Conservation (phyloP, 2,888 invertebrate genomes). For the Cryptophagus acutangulus region DNA sequence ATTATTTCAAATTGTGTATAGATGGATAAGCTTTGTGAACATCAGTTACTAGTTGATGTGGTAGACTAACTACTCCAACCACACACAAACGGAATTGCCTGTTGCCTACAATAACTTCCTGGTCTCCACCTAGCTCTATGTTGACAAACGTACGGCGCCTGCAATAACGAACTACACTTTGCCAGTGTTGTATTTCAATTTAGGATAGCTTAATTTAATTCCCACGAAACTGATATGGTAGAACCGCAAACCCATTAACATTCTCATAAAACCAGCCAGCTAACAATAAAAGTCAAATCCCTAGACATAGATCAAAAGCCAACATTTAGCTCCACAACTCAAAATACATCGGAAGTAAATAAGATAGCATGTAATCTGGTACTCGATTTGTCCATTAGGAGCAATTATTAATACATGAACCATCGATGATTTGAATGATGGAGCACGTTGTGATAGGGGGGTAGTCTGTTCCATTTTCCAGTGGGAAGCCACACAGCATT, state of each 20-base stretch:
- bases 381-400: constrained; percentile 8
- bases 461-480: not conserved
- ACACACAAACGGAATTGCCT: no score
- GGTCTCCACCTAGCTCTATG: not conserved
- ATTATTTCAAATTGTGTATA: no score
- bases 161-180: not conserved
- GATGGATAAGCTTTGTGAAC: no score
- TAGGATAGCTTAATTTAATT: constrained; percentile 7
- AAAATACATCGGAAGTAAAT: no score
- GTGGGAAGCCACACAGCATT: not conserved
- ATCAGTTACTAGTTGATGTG: no score
- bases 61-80: no score
- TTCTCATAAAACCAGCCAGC: no score
- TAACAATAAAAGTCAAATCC: no score
- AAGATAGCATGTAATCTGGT: no score
- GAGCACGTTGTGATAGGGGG: constrained; percentile 2
- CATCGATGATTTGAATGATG: constrained; percentile 7
- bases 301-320: not conserved
- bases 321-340: not conserved
- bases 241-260: no score
- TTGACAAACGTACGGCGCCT: constrained; percentile 2
- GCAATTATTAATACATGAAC: constrained; percentile 8
- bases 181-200: constrained; percentile 9
- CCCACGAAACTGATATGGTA: constrained; percentile 3
- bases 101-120: constrained; percentile 4